Conservation (phyloP, 2,888 invertebrate species). For the Dasypolia templi region DNA sequence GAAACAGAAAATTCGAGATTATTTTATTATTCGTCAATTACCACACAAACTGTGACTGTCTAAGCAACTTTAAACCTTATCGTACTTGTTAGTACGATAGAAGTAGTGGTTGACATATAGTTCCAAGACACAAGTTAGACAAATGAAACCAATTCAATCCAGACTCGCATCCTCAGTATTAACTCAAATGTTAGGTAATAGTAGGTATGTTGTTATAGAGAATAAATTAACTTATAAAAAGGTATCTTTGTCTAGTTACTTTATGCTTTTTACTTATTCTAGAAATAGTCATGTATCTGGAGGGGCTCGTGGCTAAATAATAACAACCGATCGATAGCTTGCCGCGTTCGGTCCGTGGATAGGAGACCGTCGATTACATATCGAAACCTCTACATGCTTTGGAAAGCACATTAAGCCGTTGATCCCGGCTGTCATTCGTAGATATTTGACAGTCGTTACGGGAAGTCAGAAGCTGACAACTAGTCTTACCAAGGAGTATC, state of each 20-base stretch:
- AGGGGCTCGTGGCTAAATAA: no score
- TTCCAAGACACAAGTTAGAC: constrained; percentile 13
- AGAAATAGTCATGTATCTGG: not conserved
- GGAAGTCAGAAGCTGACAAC: not conserved
- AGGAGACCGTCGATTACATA: no score
- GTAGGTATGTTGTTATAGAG: not conserved
- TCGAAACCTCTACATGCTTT: no score
- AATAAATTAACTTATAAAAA: not conserved
- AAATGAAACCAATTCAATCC: constrained; percentile 41
- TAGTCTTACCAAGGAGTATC: no score
- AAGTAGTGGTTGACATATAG: constrained; percentile 13
- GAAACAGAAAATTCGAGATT: constrained; percentile 16
- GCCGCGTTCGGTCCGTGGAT: no score
- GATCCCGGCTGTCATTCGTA: no score
- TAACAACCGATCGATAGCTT: no score
- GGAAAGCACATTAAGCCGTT: no score
- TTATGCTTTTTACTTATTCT: not conserved
- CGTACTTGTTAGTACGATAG: not conserved
- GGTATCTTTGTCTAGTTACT: not conserved
- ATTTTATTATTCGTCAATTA: constrained; percentile 24
- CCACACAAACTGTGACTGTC: not conserved
- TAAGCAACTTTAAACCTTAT: constrained; percentile 13
- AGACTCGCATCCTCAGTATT: constrained; percentile 24
- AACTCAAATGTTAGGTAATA: not conserved
- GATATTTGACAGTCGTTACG: no score